phyloP scores from a whole-genome alignment of 2,888 invertebrate species.

The Oscheius sp. region DNA sequence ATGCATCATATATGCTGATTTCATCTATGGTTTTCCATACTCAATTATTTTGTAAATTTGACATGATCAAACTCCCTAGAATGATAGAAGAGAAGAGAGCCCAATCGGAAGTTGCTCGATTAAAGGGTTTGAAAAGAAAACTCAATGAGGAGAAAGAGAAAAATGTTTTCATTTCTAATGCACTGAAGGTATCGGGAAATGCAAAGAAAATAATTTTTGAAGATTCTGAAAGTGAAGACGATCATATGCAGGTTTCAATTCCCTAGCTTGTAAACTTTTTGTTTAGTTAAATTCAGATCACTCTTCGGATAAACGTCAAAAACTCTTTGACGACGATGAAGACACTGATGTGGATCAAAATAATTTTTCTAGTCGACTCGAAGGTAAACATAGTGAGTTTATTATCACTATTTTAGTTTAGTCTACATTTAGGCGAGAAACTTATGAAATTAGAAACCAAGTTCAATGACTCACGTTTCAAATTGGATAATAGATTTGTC shows the following conservation, averaged over 20 bases:
- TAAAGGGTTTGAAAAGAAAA: slow-evolving; percentile 37
- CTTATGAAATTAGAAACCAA: slow-evolving; percentile 47
- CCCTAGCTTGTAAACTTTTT: neutral
- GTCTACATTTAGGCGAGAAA: slow-evolving; percentile 43
- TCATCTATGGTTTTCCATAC: neutral
- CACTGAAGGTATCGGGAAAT: neutral
- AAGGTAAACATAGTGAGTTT: slow-evolving; percentile 34
- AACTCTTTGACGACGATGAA: slow-evolving; percentile 28
- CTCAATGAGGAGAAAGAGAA: slow-evolving; percentile 32
- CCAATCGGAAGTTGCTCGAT: slow-evolving; percentile 39
- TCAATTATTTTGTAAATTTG: neutral
- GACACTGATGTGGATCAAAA: slow-evolving; percentile 15
- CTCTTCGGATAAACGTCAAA: slow-evolving; percentile 11
- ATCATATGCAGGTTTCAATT: neutral
- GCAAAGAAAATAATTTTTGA: slow-evolving; percentile 48
- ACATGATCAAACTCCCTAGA: neutral
- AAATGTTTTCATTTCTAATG: slow-evolving; percentile 12
- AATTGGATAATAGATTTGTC: slow-evolving; percentile 49
- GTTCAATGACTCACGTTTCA: slow-evolving; percentile 53
- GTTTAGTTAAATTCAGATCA: neutral
- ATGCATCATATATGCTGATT: too few species aligned
- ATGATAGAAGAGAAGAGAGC: slow-evolving; percentile 37
- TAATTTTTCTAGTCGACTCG: slow-evolving; percentile 34
- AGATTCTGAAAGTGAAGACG: slow-evolving; percentile 42
- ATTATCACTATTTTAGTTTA: neutral